Evolutionary conservation across 2,888 invertebrate genomes (phyloP), one percentile per base, ranked within the genome.

Genomic region (Stomorhina lunata): DNA sequence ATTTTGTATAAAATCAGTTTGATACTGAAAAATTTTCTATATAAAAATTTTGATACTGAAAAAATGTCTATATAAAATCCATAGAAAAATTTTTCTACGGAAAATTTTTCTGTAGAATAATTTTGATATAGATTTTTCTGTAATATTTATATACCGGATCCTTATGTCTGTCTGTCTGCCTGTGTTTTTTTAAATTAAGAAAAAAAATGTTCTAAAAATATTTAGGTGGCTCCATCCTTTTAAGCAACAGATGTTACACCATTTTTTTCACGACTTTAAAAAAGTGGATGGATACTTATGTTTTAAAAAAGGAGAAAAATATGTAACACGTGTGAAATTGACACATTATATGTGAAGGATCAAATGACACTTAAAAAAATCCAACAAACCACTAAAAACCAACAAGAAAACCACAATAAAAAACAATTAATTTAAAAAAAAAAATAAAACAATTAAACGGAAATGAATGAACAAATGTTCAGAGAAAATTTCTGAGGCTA

Each of bases 321-420:
- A 22, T 63, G 37, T 86, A 87, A 86, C 87, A 88, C 87, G 88
- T 87, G 89, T 89, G 89, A 89, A 88, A 88, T 88, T 86, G 88
- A 88, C 88, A 88, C 88, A 76, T 84, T 75, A 73, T n/a, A n/a
- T 63, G 43, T 45, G 80, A 20, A 75, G 75, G 76, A 65, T 77
- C 75, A 50, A 55, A 77, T 84, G 75, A 78, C 84, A 83, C 83
- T 83, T 80, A 68, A 61, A 81, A 37, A 72, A n/a, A n/a, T n/a
- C n/a, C n/a, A n/a, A 71, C 15, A 82, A 86, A 86, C 84, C 66
- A 79, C 66, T 75, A 43, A 25, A 50, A 65, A 22, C 25, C 50
- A 57, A 73, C 20, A 63, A 20, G n/a, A n/a, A 77, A 71, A 68
- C 76, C 83, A 69, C 53, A 45, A n/a, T n/a, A n/a, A n/a, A 57